Conservation (phyloP, 2,797 vertebrate genomes). For the Rousettus madagascariensis region DNA sequence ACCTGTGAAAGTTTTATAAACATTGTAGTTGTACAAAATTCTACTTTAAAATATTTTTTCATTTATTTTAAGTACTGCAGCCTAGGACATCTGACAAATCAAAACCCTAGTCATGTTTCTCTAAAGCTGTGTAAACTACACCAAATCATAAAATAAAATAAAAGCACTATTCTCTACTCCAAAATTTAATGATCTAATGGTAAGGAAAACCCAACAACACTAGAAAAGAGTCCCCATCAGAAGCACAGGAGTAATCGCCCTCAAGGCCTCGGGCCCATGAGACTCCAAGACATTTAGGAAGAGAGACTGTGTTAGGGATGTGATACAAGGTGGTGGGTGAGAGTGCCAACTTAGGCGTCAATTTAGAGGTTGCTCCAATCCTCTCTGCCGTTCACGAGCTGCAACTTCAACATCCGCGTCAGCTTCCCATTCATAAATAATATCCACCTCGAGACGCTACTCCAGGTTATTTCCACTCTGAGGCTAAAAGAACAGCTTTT, state of each 20-base stretch:
- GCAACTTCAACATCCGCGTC: neutral
- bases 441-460: neutral
- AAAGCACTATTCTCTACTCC: neutral
- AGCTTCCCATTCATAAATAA: neutral
- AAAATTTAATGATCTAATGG: conserved; percentile 26
- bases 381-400: neutral
- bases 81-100: neutral
- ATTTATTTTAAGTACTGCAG: neutral
- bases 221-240: neutral
- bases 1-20: neutral
- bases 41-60: neutral
- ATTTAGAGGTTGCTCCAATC: neutral
- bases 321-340: neutral
- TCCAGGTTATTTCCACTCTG: neutral
- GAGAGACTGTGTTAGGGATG: neutral
- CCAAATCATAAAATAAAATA: conserved; percentile 31
- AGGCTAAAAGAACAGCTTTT: neutral
- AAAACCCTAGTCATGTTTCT: neutral
- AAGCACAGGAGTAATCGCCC: neutral
- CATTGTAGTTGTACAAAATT: neutral
- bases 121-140: neutral
- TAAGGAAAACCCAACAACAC: neutral
- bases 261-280: neutral
- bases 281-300: neutral
- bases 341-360: neutral